phyloP scores from a whole-genome alignment of 1,140 invertebrate genomes.

The Oryctes rhinoceros region DNA sequence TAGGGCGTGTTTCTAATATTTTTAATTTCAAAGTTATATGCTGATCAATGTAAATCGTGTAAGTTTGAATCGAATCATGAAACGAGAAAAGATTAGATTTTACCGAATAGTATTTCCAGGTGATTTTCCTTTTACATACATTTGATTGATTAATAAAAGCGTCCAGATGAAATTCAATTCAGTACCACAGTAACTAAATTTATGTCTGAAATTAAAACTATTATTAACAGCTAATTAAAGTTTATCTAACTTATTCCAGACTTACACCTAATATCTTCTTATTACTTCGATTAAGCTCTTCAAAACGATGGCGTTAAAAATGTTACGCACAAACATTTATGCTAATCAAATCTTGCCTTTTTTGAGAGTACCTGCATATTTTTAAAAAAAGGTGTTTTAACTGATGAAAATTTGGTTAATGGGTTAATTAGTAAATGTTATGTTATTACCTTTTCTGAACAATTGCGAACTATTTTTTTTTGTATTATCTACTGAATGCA shows the following conservation, averaged over 20 bases:
- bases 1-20: too few relatives aligned
- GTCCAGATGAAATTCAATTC: too few relatives aligned
- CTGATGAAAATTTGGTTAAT: conserved; percentile 1
- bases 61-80: too few relatives aligned
- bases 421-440: conserved; percentile 11
- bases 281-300: neutral
- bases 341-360: conserved; percentile 11
- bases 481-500: neutral
- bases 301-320: neutral
- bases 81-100: too few relatives aligned
- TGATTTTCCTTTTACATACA: too few relatives aligned
- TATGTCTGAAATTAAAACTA: neutral
- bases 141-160: too few relatives aligned
- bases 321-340: neutral
- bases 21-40: too few relatives aligned
- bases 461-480: neutral
- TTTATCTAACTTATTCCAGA: too few relatives aligned
- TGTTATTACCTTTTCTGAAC: neutral
- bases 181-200: too few relatives aligned
- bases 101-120: too few relatives aligned
- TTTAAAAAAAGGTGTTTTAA: neutral
- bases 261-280: too few relatives aligned
- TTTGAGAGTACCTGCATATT: conserved; percentile 7
- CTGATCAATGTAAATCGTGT: too few relatives aligned
- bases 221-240: neutral